Evolutionary conservation across 2,888 invertebrate species (phyloP).

Genomic region (Hirtodrosophila alboralis): DNA sequence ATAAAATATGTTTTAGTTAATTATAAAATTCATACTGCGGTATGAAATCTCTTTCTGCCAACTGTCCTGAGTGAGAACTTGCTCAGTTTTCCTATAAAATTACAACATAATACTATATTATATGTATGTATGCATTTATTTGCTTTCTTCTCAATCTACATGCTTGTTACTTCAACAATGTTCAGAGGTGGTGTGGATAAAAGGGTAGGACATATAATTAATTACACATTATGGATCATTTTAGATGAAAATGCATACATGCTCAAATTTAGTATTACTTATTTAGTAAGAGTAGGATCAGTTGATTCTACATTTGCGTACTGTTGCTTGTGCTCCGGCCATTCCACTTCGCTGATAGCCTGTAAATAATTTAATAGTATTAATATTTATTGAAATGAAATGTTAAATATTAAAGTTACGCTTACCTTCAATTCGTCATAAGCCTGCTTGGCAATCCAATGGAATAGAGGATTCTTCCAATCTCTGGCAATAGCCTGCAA

Average conservation of each 20-base stretch:
- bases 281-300: conserved; percentile 29
- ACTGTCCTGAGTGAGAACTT: too few relatives aligned
- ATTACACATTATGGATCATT: conserved; percentile 10
- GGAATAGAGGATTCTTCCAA: conserved; percentile 62
- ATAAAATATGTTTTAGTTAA: too few relatives aligned
- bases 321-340: conserved; percentile 57
- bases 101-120: not conserved
- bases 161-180: conserved; percentile 21
- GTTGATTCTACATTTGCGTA: conserved; percentile 39
- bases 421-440: conserved; percentile 59
- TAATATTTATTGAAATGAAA: too few relatives aligned
- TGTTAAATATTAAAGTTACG: too few relatives aligned
- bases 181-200: conserved; percentile 1
- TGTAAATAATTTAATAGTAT: conserved; percentile 21
- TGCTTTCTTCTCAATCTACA: conserved; percentile 36
- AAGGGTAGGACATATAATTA: conserved; percentile 14
- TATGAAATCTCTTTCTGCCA: too few relatives aligned
- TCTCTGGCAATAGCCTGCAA: conserved; percentile 53
- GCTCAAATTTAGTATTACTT: conserved; percentile 1
- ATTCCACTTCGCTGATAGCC: conserved; percentile 67
- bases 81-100: too few relatives aligned
- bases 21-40: too few relatives aligned
- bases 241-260: conserved; percentile 43
- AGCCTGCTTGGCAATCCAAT: conserved; percentile 64
- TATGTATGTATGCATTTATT: conserved; percentile 42